Percentiles rank a stretch among this genome's conserved stretches.
phyloP scores from a whole-genome alignment of 92 coral and sea anemone genomes.

The Umimayanthus kanabou region DNA sequence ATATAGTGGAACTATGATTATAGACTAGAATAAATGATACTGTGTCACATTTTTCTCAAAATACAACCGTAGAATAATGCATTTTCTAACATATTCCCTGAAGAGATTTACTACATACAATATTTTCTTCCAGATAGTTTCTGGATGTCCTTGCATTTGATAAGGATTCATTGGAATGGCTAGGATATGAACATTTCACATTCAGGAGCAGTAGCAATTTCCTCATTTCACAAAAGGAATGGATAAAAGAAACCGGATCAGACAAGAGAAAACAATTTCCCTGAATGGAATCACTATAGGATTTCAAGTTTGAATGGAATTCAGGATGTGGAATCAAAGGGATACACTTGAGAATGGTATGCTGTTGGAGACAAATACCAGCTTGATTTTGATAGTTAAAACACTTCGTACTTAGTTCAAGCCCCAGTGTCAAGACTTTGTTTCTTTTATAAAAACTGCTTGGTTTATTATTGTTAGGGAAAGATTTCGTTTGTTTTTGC shows the following conservation, averaged over 20 bases:
- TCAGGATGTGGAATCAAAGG: conserved; percentile 42
- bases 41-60: not conserved
- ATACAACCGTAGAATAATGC: not conserved
- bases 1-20: not conserved
- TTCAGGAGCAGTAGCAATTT: conserved; percentile 45
- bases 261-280: conserved; percentile 6
- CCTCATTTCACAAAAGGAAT: conserved; percentile 38
- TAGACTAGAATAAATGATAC: not conserved
- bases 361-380: conserved; percentile 26
- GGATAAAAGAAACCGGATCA: conserved; percentile 36
- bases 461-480: not conserved
- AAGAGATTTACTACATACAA: conserved; percentile 26
- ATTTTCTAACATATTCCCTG: not conserved
- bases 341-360: conserved; percentile 43
- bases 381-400: not conserved
- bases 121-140: conserved; percentile 45
- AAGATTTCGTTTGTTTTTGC: not conserved
- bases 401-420: not conserved
- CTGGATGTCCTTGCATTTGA: conserved; percentile 43
- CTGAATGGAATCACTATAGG: conserved; percentile 38
- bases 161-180: conserved; percentile 44
- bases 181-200: conserved; percentile 41
- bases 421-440: not conserved
- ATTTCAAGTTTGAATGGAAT: conserved; percentile 37
- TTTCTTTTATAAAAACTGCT: not conserved